phyloP scores from a whole-genome alignment of 2,113 vertebrate genomes.

The Gulo gulo region DNA sequence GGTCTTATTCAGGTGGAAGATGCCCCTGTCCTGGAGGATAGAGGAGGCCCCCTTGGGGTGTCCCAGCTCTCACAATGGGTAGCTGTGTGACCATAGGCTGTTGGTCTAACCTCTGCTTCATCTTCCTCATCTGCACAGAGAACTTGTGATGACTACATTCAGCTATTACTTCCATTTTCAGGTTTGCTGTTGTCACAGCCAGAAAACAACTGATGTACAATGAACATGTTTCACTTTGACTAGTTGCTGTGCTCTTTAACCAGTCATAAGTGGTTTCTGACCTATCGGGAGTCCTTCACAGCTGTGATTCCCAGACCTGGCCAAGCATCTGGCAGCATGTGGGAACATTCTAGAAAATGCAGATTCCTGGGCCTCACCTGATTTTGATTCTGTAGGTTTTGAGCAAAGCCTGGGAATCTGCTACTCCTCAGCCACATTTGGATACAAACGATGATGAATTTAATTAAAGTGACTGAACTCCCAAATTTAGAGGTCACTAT shows the following conservation, averaged over 20 bases:
- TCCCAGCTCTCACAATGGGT: neutral
- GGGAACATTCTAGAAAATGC: neutral
- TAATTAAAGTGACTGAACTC: neutral
- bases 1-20: neutral
- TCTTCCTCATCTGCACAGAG: conserved; percentile 6
- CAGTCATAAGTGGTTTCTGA: neutral
- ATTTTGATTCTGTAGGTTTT: neutral
- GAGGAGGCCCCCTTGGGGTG: neutral
- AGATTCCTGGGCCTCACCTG: neutral
- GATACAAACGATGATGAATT: neutral
- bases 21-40: neutral
- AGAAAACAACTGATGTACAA: neutral
- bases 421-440: neutral
- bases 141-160: neutral
- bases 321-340: neutral
- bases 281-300: neutral
- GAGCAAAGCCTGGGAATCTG: neutral
- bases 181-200: neutral
- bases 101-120: neutral
- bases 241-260: neutral
- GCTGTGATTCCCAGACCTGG: neutral
- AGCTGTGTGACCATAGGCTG: neutral
- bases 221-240: neutral
- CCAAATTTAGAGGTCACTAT: neutral
- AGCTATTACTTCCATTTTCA: neutral